Base-by-base conservation (phyloP, 2,797 vertebrate species). In the Gobio occitaniae region DNA sequence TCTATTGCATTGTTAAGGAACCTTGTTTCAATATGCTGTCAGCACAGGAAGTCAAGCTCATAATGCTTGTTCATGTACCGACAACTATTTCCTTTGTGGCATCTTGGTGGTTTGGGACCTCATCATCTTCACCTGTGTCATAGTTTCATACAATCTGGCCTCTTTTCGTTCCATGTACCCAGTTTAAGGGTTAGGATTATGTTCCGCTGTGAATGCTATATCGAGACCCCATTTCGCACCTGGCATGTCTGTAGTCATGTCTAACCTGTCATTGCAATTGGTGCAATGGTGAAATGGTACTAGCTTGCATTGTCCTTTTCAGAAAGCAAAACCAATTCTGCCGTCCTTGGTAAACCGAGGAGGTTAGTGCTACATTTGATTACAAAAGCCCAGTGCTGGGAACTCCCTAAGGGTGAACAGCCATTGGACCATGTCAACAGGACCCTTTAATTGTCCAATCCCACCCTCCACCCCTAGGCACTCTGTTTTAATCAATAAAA, bases 11-110 rank as follows among this genome's bases (percentile, higher is more conserved):
- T 32, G 32, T 32, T 19, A 32, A 72, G 59, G 36, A 80, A 69
- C 76, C 66, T 75, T 82, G 86, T 87, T 87, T 87, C 82, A 72
- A 80, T 87, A 59, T 63, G 71, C 65, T 44, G 84, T 79, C 71
- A 85, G 59, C 84, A 90, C 81, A 90, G 89, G 89, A 90, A 88
- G 76, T 61, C 63, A 32, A 80, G 82, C 50, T 84, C 66, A 80
- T 87, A 86, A 77, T 83, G 72, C 86, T 85, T 83, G 74, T 74
- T 86, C 83, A 72, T 86, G 78, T 68, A 78, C 79, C 72, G 38
- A 59, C 70, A 84, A 80, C 76, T 48, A 61, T 85, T 90, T 90
- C 87, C 89, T 88, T 68, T 87, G 89, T 38, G 81, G 87, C 87
- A 69, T 78, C 38, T 69, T 76, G 76, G 77, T 66, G 82, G 82